These are phyloP conservation scores for Dysmachus trigonus DNA, from an alignment of 2,888 invertebrate genomes.

Conservation along the genomic window DNA sequence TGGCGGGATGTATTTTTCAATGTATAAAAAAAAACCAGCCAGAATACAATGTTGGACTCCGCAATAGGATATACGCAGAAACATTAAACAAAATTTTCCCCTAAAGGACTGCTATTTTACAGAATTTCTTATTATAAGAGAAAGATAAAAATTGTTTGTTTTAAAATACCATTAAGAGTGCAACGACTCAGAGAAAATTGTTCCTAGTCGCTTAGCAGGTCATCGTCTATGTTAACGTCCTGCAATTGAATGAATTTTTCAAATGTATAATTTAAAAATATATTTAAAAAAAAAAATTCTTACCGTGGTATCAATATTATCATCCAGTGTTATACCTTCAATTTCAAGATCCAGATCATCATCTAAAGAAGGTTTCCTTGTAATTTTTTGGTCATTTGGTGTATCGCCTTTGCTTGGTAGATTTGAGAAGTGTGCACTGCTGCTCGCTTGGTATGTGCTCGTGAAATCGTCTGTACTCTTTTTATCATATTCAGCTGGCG, in stretches of 20 bases:
- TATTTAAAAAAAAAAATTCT: slow-evolving; percentile 56
- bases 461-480: background rate
- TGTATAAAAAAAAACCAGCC: slow-evolving; percentile 9
- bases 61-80: background rate
- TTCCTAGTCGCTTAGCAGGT: slow-evolving; percentile 71
- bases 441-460: background rate
- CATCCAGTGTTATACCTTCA: slow-evolving; percentile 82
- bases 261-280: slow-evolving; percentile 54
- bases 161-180: slow-evolving; percentile 14
- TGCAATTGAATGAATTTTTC: slow-evolving; percentile 56
- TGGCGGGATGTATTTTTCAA: background rate
- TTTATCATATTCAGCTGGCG: background rate
- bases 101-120: background rate
- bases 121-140: slow-evolving; percentile 1
- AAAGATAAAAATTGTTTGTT: background rate
- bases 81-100: background rate
- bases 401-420: background rate
- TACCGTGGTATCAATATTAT: slow-evolving; percentile 79
- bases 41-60: background rate
- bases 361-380: slow-evolving; percentile 67
- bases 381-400: background rate
- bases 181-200: background rate
- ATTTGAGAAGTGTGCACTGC: background rate
- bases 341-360: slow-evolving; percentile 84
- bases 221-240: slow-evolving; percentile 80